Percentiles rank a stretch among this genome's conserved stretches.
These are phyloP conservation scores for Galleria mellonella DNA, from an alignment of 1,140 invertebrate species.

Conservation along the genomic window DNA sequence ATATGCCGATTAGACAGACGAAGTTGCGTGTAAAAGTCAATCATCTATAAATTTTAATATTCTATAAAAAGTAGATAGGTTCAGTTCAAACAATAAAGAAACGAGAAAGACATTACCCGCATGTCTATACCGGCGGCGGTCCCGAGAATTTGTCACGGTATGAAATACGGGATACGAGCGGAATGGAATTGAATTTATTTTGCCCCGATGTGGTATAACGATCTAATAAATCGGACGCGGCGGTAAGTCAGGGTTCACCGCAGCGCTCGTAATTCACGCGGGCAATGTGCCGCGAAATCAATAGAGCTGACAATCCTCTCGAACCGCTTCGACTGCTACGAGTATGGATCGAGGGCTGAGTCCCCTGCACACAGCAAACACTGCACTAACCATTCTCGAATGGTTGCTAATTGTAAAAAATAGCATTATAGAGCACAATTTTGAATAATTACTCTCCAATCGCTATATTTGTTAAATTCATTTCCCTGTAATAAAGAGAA, in stretches of 20 bases:
- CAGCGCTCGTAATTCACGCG: conserved; percentile 52
- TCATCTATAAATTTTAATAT: too few species aligned
- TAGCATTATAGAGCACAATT: too few species aligned
- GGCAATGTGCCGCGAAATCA: conserved; percentile 70
- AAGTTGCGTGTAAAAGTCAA: too few species aligned
- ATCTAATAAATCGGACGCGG: conserved; percentile 66
- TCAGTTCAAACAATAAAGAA: conserved; percentile 15
- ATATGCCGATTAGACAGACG: too few species aligned
- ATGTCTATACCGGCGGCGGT: conserved; percentile 7
- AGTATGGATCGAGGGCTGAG: conserved; percentile 5
- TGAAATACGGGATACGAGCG: conserved; percentile 47
- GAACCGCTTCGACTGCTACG: conserved; percentile 4
- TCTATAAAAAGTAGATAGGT: too few species aligned
- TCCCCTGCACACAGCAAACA: neutral
- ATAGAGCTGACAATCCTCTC: conserved; percentile 42
- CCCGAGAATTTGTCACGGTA: conserved; percentile 42
- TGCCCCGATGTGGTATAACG: conserved; percentile 51
- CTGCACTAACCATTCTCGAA: neutral
- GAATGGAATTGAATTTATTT: conserved; percentile 59
- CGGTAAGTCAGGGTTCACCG: conserved; percentile 56
- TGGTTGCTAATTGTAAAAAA: too few species aligned
- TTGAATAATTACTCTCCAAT: too few species aligned
- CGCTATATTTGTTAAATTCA: too few species aligned
- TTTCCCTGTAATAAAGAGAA: too few species aligned
- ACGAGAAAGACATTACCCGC: conserved; percentile 32